These are phyloP conservation scores for Encarsia formosa DNA, from an alignment of 2,888 invertebrate genomes.

Conservation along the genomic window DNA sequence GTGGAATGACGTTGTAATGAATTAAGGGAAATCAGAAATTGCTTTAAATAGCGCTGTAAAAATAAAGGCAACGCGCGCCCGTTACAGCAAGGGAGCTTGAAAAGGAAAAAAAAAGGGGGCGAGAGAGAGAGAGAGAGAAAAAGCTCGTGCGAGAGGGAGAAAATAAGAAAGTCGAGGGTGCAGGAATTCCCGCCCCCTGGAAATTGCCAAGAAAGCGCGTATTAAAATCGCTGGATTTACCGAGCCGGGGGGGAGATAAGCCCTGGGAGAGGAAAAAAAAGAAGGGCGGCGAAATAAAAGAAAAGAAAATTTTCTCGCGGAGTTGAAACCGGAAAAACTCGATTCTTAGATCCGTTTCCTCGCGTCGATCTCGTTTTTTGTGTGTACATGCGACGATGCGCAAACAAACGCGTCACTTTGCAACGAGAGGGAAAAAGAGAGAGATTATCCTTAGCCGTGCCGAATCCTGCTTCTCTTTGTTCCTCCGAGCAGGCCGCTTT, in stretches of 20 bases:
- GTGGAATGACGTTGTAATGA: constrained; percentile 46
- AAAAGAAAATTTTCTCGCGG: no score
- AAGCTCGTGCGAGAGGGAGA: constrained; percentile 1
- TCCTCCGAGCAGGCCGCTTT: neutral
- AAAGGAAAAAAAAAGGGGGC: neutral
- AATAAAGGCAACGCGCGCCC: constrained; percentile 42
- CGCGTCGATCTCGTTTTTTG: constrained; percentile 40
- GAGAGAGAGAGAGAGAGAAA: neutral
- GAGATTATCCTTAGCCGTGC: neutral
- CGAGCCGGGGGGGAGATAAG: constrained; percentile 58
- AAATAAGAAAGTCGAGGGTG: constrained; percentile 28
- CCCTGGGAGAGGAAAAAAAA: constrained; percentile 29
- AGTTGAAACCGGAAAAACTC: constrained; percentile 11
- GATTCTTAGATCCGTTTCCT: constrained; percentile 28
- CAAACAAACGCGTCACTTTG: constrained; percentile 15
- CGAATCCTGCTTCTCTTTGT: neutral
- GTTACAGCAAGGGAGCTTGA: neutral
- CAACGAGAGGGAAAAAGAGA: no score
- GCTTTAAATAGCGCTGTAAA: constrained; percentile 49
- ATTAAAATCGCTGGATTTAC: constrained; percentile 60
- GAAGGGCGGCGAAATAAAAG: neutral
- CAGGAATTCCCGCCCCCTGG: constrained; percentile 46
- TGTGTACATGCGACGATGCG: constrained; percentile 30
- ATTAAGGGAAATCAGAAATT: constrained; percentile 51
- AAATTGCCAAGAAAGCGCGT: constrained; percentile 55